Evolutionary conservation across 2,797 vertebrate genomes (phyloP).

Genomic region (Choloepus didactylus): DNA sequence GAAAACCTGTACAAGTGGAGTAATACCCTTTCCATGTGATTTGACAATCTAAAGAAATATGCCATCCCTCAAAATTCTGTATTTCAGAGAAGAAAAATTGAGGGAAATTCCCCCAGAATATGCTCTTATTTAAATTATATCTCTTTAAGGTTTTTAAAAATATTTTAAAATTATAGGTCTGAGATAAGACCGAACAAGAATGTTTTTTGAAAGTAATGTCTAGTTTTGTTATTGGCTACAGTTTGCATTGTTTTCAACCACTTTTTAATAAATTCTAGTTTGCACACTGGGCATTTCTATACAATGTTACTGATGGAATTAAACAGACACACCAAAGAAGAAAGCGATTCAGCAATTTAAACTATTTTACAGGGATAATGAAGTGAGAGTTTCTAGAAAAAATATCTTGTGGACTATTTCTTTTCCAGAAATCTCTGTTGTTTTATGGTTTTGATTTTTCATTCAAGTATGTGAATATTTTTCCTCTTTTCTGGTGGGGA

Average conservation of each 20-base stretch:
- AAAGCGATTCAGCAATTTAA: constrained; percentile 85
- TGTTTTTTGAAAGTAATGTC: constrained; percentile 71
- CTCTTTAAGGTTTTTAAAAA: constrained; percentile 76
- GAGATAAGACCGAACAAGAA: constrained; percentile 75
- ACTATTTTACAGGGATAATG: constrained; percentile 84
- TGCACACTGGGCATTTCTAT: constrained; percentile 74
- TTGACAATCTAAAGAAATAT: constrained; percentile 43
- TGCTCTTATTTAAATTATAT: constrained; percentile 31
- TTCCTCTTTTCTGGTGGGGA: constrained; percentile 5
- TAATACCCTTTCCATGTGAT: not conserved
- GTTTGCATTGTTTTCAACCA: constrained; percentile 78
- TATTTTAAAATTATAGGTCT: constrained; percentile 70
- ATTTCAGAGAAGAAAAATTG: constrained; percentile 46
- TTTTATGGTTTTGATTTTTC: constrained; percentile 77
- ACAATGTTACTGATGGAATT: constrained; percentile 82
- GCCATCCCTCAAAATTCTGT: constrained; percentile 48
- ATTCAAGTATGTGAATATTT: constrained; percentile 68
- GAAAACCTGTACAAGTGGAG: not conserved
- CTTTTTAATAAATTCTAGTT: constrained; percentile 84
- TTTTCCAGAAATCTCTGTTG: constrained; percentile 82
- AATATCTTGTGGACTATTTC: constrained; percentile 78
- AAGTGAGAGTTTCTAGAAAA: constrained; percentile 87
- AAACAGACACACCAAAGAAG: constrained; percentile 80
- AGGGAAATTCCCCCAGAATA: not conserved
- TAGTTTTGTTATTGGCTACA: constrained; percentile 73